phyloP scores from a whole-genome alignment of 2,113 vertebrate species.

The Macrotis lagotis region DNA sequence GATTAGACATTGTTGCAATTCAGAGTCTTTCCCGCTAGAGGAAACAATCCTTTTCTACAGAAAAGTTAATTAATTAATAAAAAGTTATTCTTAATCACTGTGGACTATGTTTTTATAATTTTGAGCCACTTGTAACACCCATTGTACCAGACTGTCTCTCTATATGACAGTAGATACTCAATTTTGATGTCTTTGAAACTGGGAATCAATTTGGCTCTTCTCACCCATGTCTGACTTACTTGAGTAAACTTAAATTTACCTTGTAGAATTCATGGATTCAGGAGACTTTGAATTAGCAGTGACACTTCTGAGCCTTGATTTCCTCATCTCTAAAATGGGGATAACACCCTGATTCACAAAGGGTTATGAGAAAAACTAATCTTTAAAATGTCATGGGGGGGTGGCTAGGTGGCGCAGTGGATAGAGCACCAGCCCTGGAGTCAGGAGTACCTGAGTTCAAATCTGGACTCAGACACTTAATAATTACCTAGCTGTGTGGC shows the following conservation, averaged over 20 bases:
- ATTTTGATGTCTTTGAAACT: neutral
- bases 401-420: too few relatives aligned
- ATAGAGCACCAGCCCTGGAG: too few relatives aligned
- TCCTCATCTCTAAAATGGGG: neutral
- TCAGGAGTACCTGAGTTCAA: too few relatives aligned
- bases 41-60: too few relatives aligned
- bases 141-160: neutral
- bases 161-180: neutral
- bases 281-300: neutral
- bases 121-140: too few relatives aligned
- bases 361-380: neutral
- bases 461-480: too few relatives aligned
- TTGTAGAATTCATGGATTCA: neutral
- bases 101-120: too few relatives aligned
- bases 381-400: neutral
- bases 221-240: constrained; percentile 34
- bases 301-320: neutral
- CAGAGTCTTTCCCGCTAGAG: too few relatives aligned
- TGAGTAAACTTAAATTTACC: neutral
- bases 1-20: too few relatives aligned
- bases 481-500: too few relatives aligned
- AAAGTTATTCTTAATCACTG: too few relatives aligned
- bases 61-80: too few relatives aligned
- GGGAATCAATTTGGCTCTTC: constrained; percentile 24
- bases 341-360: neutral